Conservation (phyloP, 2,113 vertebrate genomes). For the Plectropomus leopardus region DNA sequence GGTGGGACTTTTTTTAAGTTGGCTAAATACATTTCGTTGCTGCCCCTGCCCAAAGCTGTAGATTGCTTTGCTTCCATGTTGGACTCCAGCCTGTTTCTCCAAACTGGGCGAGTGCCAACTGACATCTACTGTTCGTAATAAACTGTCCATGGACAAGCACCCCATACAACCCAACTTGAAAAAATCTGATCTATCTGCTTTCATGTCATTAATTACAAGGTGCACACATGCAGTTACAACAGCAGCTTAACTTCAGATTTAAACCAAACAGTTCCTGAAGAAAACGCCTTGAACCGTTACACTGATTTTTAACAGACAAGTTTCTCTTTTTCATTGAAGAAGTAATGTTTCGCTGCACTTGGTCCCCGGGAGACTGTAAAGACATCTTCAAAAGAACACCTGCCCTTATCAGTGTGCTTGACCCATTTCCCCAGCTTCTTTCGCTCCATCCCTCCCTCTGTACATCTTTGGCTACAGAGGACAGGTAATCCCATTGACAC, state of each 20-base stretch:
- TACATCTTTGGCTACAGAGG: constrained; percentile 75
- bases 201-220: neutral
- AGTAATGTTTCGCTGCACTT: constrained; percentile 56
- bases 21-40: too few species aligned
- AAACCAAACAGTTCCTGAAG: constrained; percentile 6
- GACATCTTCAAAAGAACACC: constrained; percentile 81
- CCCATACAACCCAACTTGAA: too few species aligned
- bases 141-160: too few species aligned
- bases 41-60: too few species aligned
- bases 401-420: constrained; percentile 81
- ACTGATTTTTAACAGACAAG: constrained; percentile 19
- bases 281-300: constrained; percentile 23
- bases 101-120: too few species aligned
- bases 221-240: neutral
- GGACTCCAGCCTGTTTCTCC: too few species aligned
- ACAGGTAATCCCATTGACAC: constrained; percentile 77
- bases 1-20: too few species aligned
- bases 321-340: constrained; percentile 45
- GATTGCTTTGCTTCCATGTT: too few species aligned
- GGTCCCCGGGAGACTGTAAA: constrained; percentile 62
- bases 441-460: constrained; percentile 67
- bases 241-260: neutral
- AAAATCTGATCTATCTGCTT: too few species aligned
- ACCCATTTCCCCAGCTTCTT: constrained; percentile 79
- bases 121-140: too few species aligned